These are phyloP conservation scores for Bubo scandiacus DNA, from an alignment of 2,113 vertebrate species.

Conservation along the genomic window DNA sequence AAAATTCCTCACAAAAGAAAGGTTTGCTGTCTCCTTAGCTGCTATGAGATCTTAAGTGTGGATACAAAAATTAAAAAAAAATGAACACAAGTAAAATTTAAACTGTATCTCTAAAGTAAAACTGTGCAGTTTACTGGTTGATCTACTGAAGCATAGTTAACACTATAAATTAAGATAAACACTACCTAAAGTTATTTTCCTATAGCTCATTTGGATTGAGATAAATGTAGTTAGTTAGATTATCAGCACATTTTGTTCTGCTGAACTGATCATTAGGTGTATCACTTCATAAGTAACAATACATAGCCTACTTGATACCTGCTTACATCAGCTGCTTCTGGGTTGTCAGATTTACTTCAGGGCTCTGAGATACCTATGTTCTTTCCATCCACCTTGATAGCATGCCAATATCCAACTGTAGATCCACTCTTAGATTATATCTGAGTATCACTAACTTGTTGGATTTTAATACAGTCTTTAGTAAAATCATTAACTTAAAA, in stretches of 20 bases:
- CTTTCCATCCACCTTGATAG: neutral
- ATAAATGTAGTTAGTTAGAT: neutral
- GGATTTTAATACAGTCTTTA: neutral
- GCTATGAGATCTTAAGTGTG: neutral
- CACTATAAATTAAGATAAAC: neutral
- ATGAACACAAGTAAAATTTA: neutral
- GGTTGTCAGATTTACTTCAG: neutral
- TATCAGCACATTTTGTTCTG: neutral
- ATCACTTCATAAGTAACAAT: neutral
- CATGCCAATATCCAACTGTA: neutral
- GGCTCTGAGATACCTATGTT: neutral
- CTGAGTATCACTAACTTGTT: neutral
- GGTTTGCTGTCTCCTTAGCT: neutral
- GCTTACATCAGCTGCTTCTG: neutral
- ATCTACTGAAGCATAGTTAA: neutral
- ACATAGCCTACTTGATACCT: neutral
- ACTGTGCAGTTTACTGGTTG: neutral
- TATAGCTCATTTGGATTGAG: neutral
- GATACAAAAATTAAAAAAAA: neutral
- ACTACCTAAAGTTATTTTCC: neutral
- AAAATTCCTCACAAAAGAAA: neutral
- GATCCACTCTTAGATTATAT: neutral
- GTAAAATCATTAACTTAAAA: neutral
- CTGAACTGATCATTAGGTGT: neutral
- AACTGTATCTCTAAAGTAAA: neutral